These are phyloP conservation scores for Anser cygnoides DNA, from an alignment of 2,113 vertebrate species.

Conservation along the genomic window DNA sequence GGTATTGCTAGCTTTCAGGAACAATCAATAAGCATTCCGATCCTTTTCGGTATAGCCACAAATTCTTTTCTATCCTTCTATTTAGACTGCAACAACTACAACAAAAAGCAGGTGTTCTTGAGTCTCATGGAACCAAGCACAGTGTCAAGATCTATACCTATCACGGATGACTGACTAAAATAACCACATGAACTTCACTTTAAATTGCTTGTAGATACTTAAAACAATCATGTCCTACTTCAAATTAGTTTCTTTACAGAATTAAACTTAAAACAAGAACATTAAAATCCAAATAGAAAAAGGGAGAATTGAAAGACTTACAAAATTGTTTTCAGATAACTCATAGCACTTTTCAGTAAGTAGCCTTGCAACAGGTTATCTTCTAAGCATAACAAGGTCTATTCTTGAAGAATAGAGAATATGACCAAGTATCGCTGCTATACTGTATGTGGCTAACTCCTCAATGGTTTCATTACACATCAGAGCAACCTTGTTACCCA, in stretches of 20 bases:
- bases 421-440: background rate
- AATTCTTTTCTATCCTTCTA: background rate
- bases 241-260: background rate
- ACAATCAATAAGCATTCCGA: fast-evolving
- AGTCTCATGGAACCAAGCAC: background rate
- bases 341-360: background rate
- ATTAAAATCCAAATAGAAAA: background rate
- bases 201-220: background rate
- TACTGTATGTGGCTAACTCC: fast-evolving
- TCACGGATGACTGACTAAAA: background rate
- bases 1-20: background rate
- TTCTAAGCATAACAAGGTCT: background rate
- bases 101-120: background rate
- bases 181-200: background rate
- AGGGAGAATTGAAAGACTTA: background rate
- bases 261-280: background rate
- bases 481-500: background rate
- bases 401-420: background rate
- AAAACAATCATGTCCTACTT: background rate
- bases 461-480: background rate
- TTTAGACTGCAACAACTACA: background rate
- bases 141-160: background rate
- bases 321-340: background rate
- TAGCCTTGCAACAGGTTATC: background rate
- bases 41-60: background rate